Evolutionary conservation across 2,888 invertebrate genomes (phyloP).

Genomic region (Acleris literana): DNA sequence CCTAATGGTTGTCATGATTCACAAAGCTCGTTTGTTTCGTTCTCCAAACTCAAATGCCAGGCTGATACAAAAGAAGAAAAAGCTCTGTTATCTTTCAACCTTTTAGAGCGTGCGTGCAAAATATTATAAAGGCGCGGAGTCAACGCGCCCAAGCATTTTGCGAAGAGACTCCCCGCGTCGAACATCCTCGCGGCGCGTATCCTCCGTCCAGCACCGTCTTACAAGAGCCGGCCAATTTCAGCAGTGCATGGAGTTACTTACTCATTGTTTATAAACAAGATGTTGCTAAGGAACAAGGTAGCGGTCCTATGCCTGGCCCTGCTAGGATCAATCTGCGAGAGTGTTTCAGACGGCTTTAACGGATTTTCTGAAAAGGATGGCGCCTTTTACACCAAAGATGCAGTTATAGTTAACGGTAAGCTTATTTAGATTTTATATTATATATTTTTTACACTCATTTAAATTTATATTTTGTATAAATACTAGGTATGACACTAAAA

Average conservation of each 20-base stretch:
- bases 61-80: constrained; percentile 73
- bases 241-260: constrained; percentile 26
- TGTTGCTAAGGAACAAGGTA: constrained; percentile 60
- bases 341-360: constrained; percentile 56
- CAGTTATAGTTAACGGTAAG: constrained; percentile 79
- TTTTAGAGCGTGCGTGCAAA: constrained; percentile 70
- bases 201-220: constrained; percentile 29
- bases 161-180: constrained; percentile 75
- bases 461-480: too few species aligned
- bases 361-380: constrained; percentile 73
- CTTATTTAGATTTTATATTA: constrained; percentile 11
- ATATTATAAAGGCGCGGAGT: constrained; percentile 78
- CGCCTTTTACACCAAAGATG: constrained; percentile 74
- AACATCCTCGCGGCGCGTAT: constrained; percentile 69
- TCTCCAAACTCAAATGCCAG: constrained; percentile 60
- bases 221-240: constrained; percentile 40
- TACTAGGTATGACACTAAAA: too few species aligned
- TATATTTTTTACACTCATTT: background rate
- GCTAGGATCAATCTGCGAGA: constrained; percentile 58
- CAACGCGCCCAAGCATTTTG: constrained; percentile 74
- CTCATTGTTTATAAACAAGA: constrained; percentile 43
- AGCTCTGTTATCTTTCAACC: constrained; percentile 77
- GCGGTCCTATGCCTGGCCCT: constrained; percentile 59
- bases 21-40: constrained; percentile 59
- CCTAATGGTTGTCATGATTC: constrained; percentile 67